phyloP scores from a whole-genome alignment of 2,113 vertebrate genomes.

The Paracanthobrama guichenoti region DNA sequence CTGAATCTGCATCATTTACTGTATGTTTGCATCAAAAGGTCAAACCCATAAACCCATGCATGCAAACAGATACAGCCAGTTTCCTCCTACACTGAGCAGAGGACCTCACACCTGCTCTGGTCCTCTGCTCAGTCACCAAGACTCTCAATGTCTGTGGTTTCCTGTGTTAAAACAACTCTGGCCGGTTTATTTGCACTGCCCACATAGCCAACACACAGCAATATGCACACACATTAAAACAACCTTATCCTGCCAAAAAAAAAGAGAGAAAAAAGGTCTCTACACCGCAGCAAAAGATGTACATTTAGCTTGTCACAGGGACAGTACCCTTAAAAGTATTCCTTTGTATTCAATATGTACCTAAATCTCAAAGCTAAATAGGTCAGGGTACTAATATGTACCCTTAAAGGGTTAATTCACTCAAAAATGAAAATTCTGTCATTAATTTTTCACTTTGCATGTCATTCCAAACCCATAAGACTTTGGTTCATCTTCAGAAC shows the following conservation, averaged over 20 bases:
- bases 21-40: conserved; percentile 38
- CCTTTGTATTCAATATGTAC: neutral
- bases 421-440: neutral
- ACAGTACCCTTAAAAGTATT: neutral
- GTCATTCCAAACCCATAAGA: neutral
- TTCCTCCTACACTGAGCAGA: conserved; percentile 25
- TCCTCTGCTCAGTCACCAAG: conserved; percentile 26
- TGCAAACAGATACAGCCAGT: neutral
- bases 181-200: neutral
- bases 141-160: conserved; percentile 52
- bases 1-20: conserved; percentile 39
- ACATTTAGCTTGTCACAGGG: neutral
- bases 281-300: neutral
- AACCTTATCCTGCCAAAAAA: neutral
- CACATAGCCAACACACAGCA: neutral
- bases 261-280: neutral
- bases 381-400: neutral
- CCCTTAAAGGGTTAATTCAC: neutral
- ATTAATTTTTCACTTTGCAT: neutral
- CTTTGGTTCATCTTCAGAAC: too few species aligned
- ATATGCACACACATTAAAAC: neutral
- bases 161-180: conserved; percentile 42
- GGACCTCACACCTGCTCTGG: conserved; percentile 42
- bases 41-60: conserved; percentile 34
- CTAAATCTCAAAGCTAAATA: neutral